Conservation (phyloP, 2,113 vertebrate species). For the Percina caprodes region DNA sequence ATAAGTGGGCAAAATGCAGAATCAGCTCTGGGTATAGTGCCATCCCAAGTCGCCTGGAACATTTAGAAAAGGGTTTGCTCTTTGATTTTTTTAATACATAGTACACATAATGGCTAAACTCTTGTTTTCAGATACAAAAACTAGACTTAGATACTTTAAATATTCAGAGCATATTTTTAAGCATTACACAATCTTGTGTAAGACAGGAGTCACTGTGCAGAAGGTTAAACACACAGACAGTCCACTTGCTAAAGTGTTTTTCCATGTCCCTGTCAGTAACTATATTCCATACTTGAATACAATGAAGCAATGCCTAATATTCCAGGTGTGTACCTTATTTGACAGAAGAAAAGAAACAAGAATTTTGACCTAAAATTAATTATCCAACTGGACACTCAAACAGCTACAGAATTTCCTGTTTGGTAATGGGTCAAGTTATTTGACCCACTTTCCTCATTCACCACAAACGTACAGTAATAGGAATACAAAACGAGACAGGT, state of each 20-base stretch:
- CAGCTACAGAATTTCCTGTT: neutral
- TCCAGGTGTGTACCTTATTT: neutral
- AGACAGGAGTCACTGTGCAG: conserved; percentile 1
- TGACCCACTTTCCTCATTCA: neutral
- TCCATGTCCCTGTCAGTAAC: conserved; percentile 37
- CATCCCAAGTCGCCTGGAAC: conserved; percentile 18
- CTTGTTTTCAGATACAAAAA: neutral
- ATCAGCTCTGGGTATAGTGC: conserved; percentile 48
- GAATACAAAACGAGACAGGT: neutral
- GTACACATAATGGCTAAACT: neutral
- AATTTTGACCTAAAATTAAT: neutral
- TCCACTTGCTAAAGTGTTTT: conserved; percentile 12
- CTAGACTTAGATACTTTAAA: neutral
- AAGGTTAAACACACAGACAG: conserved; percentile 33
- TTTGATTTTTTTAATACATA: neutral
- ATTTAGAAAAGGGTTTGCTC: conserved; percentile 8
- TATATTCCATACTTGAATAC: conserved; percentile 1
- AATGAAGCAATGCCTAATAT: neutral
- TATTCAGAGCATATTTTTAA: conserved; percentile 27
- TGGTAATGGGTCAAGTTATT: neutral
- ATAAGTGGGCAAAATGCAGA: conserved; percentile 56
- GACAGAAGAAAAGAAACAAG: neutral
- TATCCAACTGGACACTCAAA: neutral
- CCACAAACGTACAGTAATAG: neutral
- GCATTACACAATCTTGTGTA: neutral